Base-by-base conservation (phyloP, 1,140 invertebrate genomes). In the Meloidogyne floridensis region DNA sequence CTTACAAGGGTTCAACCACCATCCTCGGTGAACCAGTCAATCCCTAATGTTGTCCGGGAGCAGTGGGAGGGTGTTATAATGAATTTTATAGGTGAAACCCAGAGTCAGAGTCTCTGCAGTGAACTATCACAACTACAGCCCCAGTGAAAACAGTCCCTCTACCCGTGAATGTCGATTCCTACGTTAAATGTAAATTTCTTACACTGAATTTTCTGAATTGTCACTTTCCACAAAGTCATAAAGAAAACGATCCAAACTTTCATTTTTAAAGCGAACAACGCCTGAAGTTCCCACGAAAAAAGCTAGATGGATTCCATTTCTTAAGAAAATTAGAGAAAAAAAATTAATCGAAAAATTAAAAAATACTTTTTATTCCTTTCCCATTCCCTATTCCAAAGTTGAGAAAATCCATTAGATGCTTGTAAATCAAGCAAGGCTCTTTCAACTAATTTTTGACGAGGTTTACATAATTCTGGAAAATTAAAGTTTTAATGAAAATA, bases 251-350 rank as follows among this genome's bases (percentile, higher is more conserved):
- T 89, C 87, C 65, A 89, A 80, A 32, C 80, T 89, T 73, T 88
- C 65, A 70, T 89, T 88, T 59, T 80, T 84, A 70, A 81, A 90
- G 10, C 89, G 87, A 75, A 90, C 87, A 18, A 89, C 54, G n/a
- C 88, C 88, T 42, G 89, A 88, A 10, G 89, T 86, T 32, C 89
- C 80, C 11, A 86, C 80, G 65, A 89, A 90, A 80, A 89, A 89
- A 7, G 87, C 83, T 72, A 89, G 77, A 80, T 89, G 89, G 54
- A 90, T 80, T n/a, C 87, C 80, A 71, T 88, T 87, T 18, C 80
- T 32, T 32, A 1, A 83, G 42, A 71, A 69, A 43, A 13, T 10
- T 47, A 72, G 65, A 81, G 11, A n/a, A 86, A 20, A 47, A 47
- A 7, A 18, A 53, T 3, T 71, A 15, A 79, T 53, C 73, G 78